A percentile compares a stretch with the other conserved stretches of the same genome.
These are phyloP conservation scores for Probaryconus sp. DNA, from an alignment of 1,140 invertebrate species.

Conservation along the genomic window DNA sequence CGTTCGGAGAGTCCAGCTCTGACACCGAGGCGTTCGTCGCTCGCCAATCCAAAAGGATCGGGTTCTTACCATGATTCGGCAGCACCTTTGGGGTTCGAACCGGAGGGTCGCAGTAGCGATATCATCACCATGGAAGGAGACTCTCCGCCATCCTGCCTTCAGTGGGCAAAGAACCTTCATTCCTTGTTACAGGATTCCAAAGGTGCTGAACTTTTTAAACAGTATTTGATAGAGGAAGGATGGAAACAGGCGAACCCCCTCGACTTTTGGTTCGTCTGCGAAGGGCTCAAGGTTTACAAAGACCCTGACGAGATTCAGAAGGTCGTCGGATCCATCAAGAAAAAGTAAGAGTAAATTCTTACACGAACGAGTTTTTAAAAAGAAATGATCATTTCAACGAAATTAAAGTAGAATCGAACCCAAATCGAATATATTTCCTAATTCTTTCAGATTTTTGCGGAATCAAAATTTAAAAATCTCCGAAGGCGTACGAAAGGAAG, in stretches of 20 bases:
- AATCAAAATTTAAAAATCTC: conserved; percentile 89
- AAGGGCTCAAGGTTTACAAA: conserved; percentile 89
- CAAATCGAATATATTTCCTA: too few relatives aligned
- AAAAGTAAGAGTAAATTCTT: conserved; percentile 54
- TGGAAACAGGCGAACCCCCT: conserved; percentile 86
- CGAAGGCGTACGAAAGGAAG: conserved; percentile 85
- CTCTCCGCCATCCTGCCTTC: conserved; percentile 87
- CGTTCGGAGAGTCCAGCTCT: conserved; percentile 75
- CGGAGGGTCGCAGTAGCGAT: conserved; percentile 77
- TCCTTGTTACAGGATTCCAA: conserved; percentile 90
- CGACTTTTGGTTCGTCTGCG: conserved; percentile 94
- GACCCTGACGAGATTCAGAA: conserved; percentile 85
- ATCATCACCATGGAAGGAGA: conserved; percentile 77
- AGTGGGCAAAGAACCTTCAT: conserved; percentile 91
- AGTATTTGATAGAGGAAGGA: conserved; percentile 89
- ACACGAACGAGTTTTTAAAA: too few relatives aligned
- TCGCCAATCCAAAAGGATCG: conserved; percentile 65
- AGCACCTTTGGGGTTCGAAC: conserved; percentile 79
- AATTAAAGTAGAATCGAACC: too few relatives aligned
- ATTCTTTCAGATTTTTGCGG: conserved; percentile 85
- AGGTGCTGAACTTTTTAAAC: conserved; percentile 90
- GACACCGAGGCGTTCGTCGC: conserved; percentile 76
- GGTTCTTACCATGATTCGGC: conserved; percentile 74
- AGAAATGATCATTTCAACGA: too few relatives aligned
- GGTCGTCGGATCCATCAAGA: conserved; percentile 90